Evolutionary conservation across 2,797 vertebrate genomes (phyloP).

Genomic region (Anguilla marmorata): DNA sequence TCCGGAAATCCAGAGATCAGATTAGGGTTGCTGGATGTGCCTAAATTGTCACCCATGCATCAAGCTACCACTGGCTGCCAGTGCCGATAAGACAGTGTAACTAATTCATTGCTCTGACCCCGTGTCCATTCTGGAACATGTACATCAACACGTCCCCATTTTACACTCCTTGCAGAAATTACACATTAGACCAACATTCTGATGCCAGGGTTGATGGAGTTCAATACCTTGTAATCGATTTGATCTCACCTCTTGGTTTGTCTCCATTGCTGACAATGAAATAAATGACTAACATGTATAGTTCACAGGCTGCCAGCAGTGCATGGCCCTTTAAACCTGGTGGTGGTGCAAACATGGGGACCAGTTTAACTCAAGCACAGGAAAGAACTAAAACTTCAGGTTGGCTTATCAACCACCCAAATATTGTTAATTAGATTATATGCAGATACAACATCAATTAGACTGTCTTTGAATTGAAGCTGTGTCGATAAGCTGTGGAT

Average conservation of each 20-base stretch:
- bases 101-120: slow-evolving; percentile 7
- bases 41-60: neutral
- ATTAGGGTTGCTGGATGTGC: neutral
- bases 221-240: slow-evolving; percentile 31
- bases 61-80: neutral
- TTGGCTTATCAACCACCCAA: neutral
- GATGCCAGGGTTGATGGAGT: slow-evolving; percentile 26
- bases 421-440: neutral
- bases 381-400: neutral
- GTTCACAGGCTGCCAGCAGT: neutral
- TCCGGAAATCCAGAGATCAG: neutral
- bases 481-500: neutral
- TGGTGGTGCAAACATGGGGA: neutral
- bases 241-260: neutral
- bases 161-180: slow-evolving; percentile 9
- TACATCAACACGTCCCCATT: neutral
- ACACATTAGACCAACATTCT: slow-evolving; percentile 14
- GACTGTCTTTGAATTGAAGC: neutral
- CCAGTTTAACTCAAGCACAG: neutral
- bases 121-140: neutral
- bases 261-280: slow-evolving; percentile 9
- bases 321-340: neutral
- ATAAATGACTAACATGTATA: neutral
- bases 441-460: neutral
- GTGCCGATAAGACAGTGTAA: neutral